These are phyloP conservation scores for Trichogramma pretiosum DNA, from an alignment of 1,140 invertebrate species.

Conservation along the genomic window DNA sequence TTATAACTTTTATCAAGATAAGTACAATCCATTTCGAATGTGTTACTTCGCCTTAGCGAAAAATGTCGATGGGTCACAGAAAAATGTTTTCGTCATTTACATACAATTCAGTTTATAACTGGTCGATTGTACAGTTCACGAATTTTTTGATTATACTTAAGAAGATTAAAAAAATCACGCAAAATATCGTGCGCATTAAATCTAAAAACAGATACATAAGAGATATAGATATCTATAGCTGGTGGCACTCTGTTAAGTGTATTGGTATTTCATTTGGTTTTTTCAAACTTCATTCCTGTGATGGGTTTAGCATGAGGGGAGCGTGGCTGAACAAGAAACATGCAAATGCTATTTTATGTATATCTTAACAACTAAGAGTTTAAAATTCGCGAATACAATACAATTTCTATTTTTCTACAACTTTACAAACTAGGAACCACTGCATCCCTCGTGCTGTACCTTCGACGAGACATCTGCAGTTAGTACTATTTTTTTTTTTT, in stretches of 20 bases:
- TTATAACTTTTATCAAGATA: too few species aligned
- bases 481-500: not conserved
- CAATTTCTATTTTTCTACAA: conserved; percentile 12
- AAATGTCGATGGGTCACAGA: too few species aligned
- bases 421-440: conserved; percentile 5
- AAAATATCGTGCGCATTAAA: conserved; percentile 2
- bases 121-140: too few species aligned
- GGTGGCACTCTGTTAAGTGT: not conserved
- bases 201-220: conserved; percentile 10
- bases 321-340: conserved; percentile 14
- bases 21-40: too few species aligned
- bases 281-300: conserved; percentile 1
- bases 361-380: conserved; percentile 11
- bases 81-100: too few species aligned
- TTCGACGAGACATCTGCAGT: not conserved
- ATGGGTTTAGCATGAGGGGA: conserved; percentile 10
- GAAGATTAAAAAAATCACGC: conserved; percentile 12
- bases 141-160: too few species aligned
- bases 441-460: conserved; percentile 5
- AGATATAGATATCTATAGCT: not conserved
- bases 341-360: conserved; percentile 10
- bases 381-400: conserved; percentile 16
- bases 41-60: too few species aligned
- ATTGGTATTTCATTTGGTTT: not conserved
- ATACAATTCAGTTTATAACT: too few species aligned